Base-by-base conservation (phyloP, 2,113 vertebrate species). In the Odontesthes bonariensis region DNA sequence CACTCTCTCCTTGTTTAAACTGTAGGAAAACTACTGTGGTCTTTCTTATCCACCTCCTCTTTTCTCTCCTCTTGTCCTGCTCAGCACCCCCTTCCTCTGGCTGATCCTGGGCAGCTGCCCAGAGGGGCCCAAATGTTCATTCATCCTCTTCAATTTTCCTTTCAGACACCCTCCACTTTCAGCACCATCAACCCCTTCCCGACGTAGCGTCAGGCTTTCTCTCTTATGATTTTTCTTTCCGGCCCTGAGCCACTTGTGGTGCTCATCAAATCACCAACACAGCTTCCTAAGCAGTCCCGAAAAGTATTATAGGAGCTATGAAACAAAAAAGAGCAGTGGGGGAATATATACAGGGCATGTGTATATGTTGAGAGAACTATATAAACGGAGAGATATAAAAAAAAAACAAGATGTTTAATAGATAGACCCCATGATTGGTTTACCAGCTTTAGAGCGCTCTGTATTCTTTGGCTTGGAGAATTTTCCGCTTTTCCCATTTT, bases 31-130 rank as follows among this genome's bases (percentile, higher is more conserved):
- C 73, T 72, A 20, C 56, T 19, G 46, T 8, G 35, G 19, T 56
- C 35, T 69, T 62, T 49, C 17, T 64, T n/a, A 46, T 27, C 60
- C 54, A 5, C 59, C 33, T 75, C 23, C 63, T 69, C 63, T 65
- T 51, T 77, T 75, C 70, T 75, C 73, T 62, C 53, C 8, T 56
- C 77, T 77, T 49, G 33, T 84, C 57, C 60, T 55, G 31, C 58
- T 60, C 68, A 17, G 8, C 67, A 17, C 61, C 60, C 86, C 60
- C 86, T 77, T 81, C 72, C 73, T 92, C 90, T 88, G 63, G 84
- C 88, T 77, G 85, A 77, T 64, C 27, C 86, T 82, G 86, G 94
- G 94, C 93, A 69, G 63, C 66, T 40, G 55, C 93, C 93, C 94
- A 95, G 75, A 77, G 57, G 83, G 61, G 59, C 59, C 81, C 42